These are phyloP conservation scores for Coleophora flavipennella DNA, from an alignment of 2,888 invertebrate species.

Conservation along the genomic window DNA sequence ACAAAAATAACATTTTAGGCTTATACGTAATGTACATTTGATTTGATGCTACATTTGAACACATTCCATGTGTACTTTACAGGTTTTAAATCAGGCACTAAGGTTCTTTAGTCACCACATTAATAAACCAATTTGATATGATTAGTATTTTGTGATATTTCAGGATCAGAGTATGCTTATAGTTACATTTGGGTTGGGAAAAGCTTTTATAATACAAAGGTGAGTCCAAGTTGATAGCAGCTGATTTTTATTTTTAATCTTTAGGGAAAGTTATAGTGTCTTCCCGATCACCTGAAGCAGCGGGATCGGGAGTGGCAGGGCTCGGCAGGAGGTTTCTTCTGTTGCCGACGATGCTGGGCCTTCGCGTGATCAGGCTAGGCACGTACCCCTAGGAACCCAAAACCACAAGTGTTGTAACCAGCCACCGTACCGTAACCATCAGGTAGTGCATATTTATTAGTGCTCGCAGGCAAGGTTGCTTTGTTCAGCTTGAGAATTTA, in stretches of 20 bases:
- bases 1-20: too few species aligned
- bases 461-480: conserved; percentile 6
- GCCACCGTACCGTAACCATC: neutral
- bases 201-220: too few species aligned
- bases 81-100: too few species aligned
- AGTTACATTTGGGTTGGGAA: too few species aligned
- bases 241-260: conserved; percentile 25
- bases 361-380: conserved; percentile 21
- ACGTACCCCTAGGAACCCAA: conserved; percentile 39
- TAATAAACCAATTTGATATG: too few species aligned
- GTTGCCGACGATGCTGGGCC: conserved; percentile 13
- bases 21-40: too few species aligned
- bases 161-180: too few species aligned
- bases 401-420: conserved; percentile 27
- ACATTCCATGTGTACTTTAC: too few species aligned
- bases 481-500: too few species aligned
- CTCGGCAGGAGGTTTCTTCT: conserved; percentile 10
- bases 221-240: neutral
- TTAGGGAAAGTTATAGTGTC: conserved; percentile 35
- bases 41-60: too few species aligned
- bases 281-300: conserved; percentile 10
- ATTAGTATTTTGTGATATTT: too few species aligned
- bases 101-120: too few species aligned
- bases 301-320: conserved; percentile 14
- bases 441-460: conserved; percentile 2